A percentile compares a stretch with the other conserved stretches of the same genome.
These are phyloP conservation scores for Tricholauxania praeusta DNA, from an alignment of 2,888 invertebrate genomes.

Conservation along the genomic window DNA sequence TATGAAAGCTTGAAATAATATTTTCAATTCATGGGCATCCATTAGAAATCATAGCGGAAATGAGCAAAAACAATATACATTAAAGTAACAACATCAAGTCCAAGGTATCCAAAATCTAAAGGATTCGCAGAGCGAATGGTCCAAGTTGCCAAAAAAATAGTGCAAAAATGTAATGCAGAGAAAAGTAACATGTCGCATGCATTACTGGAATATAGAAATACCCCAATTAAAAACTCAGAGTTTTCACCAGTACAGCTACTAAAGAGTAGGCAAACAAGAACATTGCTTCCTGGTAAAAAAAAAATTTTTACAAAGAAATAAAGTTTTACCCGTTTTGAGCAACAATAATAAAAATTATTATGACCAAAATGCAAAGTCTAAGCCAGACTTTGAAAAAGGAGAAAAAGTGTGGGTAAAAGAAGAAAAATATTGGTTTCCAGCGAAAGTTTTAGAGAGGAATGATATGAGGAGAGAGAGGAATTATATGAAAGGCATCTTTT, in stretches of 20 bases:
- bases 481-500: no score
- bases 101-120: constrained; percentile 32
- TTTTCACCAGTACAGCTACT: constrained; percentile 37
- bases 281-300: constrained; percentile 38
- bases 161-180: not conserved
- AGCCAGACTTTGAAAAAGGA: constrained; percentile 26
- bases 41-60: constrained; percentile 34
- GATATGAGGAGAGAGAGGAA: no score
- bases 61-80: constrained; percentile 31
- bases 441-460: constrained; percentile 12
- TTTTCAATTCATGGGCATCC: constrained; percentile 33
- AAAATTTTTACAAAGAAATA: constrained; percentile 35
- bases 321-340: constrained; percentile 24
- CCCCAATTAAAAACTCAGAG: constrained; percentile 41
- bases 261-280: constrained; percentile 42
- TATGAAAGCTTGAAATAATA: constrained; percentile 36
- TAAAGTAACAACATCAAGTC: constrained; percentile 46
- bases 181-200: constrained; percentile 35
- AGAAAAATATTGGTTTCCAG: constrained; percentile 29
- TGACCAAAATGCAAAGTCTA: constrained; percentile 27
- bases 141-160: constrained; percentile 5
- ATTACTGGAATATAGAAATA: constrained; percentile 41
- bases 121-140: constrained; percentile 24
- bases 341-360: constrained; percentile 37
- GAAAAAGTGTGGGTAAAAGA: constrained; percentile 38